Percentiles rank a stretch among this genome's conserved stretches.
Conservation (phyloP, 2,888 invertebrate genomes). For the Chydorus sphaericus region DNA sequence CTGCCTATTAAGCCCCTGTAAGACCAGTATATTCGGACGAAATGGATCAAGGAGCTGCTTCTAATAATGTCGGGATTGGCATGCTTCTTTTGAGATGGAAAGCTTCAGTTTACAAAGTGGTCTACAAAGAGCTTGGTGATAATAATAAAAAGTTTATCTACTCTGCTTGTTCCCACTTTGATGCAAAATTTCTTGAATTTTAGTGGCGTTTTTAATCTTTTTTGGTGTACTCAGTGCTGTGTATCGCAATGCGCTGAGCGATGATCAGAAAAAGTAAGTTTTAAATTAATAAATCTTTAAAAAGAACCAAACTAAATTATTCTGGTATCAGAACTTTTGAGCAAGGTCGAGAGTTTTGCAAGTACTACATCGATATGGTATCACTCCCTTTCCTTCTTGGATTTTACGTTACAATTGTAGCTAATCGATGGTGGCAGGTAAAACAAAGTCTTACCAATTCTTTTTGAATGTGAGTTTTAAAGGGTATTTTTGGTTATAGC, state of each 20-base stretch:
- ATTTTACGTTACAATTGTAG: conserved; percentile 43
- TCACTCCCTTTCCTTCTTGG: conserved; percentile 43
- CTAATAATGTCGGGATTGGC: conserved; percentile 41
- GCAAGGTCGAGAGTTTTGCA: conserved; percentile 38
- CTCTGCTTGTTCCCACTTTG: no score
- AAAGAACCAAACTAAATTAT: no score
- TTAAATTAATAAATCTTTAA: not conserved
- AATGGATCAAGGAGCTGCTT: conserved; percentile 27
- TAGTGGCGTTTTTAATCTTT: conserved; percentile 33
- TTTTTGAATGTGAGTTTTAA: not conserved
- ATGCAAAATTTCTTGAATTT: no score
- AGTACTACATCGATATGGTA: conserved; percentile 38
- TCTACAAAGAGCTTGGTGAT: conserved; percentile 41
- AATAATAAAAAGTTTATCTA: no score
- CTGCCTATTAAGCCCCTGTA: no score
- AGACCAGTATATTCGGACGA: no score
- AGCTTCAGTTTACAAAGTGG: conserved; percentile 41
- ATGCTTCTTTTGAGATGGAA: conserved; percentile 41
- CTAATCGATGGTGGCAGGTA: conserved; percentile 21
- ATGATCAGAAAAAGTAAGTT: conserved; percentile 35
- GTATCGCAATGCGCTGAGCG: conserved; percentile 35
- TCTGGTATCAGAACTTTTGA: conserved; percentile 41
- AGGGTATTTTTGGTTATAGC: no score
- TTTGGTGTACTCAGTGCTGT: conserved; percentile 36
- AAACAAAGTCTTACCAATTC: not conserved